Conservation (phyloP, 1,140 invertebrate genomes). For the Leptopilina clavipes region DNA sequence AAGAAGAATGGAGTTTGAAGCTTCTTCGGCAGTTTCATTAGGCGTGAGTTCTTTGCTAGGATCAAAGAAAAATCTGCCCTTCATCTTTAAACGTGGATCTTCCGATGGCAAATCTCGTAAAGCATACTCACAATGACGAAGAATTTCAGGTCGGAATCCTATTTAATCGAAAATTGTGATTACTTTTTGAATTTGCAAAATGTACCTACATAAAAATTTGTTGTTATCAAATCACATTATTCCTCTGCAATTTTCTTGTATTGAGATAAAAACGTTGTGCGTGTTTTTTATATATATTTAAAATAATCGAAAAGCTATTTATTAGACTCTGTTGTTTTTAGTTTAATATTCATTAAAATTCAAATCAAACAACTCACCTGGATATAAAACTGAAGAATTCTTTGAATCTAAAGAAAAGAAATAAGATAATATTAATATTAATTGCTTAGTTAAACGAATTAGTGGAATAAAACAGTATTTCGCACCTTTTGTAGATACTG, state of each 20-base stretch:
- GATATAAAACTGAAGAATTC: slow-evolving; percentile 63
- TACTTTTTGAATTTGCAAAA: slow-evolving; percentile 4
- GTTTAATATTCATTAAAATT: slow-evolving; percentile 14
- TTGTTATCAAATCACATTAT: too few species aligned
- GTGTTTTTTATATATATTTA: slow-evolving; percentile 29
- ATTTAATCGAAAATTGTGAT: slow-evolving; percentile 49
- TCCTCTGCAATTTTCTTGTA: too few species aligned
- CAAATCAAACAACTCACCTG: slow-evolving; percentile 64
- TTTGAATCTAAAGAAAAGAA: slow-evolving; percentile 66
- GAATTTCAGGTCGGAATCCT: slow-evolving; percentile 73
- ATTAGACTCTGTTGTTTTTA: slow-evolving; percentile 24
- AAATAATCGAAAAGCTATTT: background rate
- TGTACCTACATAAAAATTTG: slow-evolving; percentile 30
- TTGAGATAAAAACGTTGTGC: slow-evolving; percentile 36
- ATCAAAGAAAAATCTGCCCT: slow-evolving; percentile 71
- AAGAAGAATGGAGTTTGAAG: slow-evolving; percentile 69
- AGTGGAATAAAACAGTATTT: slow-evolving; percentile 32
- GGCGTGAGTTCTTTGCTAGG: slow-evolving; percentile 53
- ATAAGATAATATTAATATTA: slow-evolving; percentile 48
- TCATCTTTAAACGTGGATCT: slow-evolving; percentile 72
- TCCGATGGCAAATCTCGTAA: slow-evolving; percentile 67
- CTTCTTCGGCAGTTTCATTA: slow-evolving; percentile 41
- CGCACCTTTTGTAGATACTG: slow-evolving; percentile 73
- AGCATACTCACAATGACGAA: slow-evolving; percentile 69
- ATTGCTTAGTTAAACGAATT: slow-evolving; percentile 38